Evolutionary conservation across 2,797 vertebrate species (phyloP), one percentile per base, ranked within the genome.

Genomic region (Clamator glandarius): DNA sequence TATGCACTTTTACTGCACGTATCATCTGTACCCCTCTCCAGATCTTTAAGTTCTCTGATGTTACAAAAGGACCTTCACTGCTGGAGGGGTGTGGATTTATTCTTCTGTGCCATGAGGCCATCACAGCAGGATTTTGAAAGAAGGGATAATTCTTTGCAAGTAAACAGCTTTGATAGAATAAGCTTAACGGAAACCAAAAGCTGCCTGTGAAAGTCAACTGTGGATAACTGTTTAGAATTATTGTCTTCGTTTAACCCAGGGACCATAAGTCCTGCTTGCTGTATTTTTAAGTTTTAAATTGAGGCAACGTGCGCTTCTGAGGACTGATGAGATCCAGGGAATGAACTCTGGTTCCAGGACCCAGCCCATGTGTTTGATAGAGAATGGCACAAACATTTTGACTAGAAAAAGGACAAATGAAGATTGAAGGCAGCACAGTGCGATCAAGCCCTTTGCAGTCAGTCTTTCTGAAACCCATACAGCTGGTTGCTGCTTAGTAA

Each of bases 131-230:
- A 15, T 72, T 44, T 86, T 63, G 51, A 75, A 29, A 35, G 41
- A 20, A 74, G 50, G 48, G 8, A 24, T 73, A 61, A 55, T 59
- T 76, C 29, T 66, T 92, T 78, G 68, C 59, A 87, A n/a, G 36
- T 94, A 91, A 92, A n/a, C 50, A 84, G 57, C 68, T 83, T 70
- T 67, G 61, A 26, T 73, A 57, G 44, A 63, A 82, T 82, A 52
- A 83, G 16, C 64, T 74, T 81, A 50, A 64, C 28, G 36, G 75
- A 75, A 83, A 80, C 41, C 54, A 73, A 35, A 73, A 39, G 31
- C 48, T 95, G 59, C 29, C 64, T 87, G 31, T 72, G 55, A 80
- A 91, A 95, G 50, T 74, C 39, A 72, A 87, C 50, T 88, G 57
- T 59, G 51, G 31, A 5, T 75, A 57, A 87, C 42, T 76, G 31